Evolutionary conservation across 2,797 vertebrate species (phyloP), one percentile per base, ranked within the genome.

Genomic region (Cossypha caffra): DNA sequence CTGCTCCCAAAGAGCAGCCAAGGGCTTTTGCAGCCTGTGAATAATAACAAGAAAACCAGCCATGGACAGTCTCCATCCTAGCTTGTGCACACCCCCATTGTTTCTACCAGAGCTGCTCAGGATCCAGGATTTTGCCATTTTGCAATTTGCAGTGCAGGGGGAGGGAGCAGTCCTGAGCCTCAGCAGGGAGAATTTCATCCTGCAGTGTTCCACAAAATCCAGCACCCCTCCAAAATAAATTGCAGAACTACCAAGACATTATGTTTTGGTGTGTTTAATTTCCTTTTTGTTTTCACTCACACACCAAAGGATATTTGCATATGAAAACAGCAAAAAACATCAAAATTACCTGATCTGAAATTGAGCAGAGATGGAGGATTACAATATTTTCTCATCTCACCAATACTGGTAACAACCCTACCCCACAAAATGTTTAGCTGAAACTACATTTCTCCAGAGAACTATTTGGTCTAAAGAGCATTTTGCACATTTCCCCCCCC

Each of bases 221-320:
- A 93, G 8, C 48, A 72, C 7, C 31, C n/a, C 64, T 86, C 52
- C 68, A 91, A 95, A 87, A 57, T 38, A 89, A 89, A 89, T 67
- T 31, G 13, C 17, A 52, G 55, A 72, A 20, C 33, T 87, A 87
- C 67, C 74, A 91, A 87, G 63, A 42, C 74, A 75, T 59, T 47
- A 3, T 57, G 29, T 79, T 87, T 78, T 62, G 20, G 29, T 71
- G 35, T 40, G 57, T 74, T 88, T 33, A 77, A 86, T 87, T 88
- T 91, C 68, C 16, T 62, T 86, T 91, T 75, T 77, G 35, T 83
- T 90, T 90, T 74, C 38, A 31, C 42, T 78, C 1, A 3, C 3
- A 4, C 47, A 51, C 19, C 13, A 37, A 89, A 86, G 16, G 18
- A 24, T 64, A 47, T 88, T 91, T 83, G 16, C 31, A 7, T 40